Base-by-base conservation (phyloP, 2,888 invertebrate species). In the Xestia xanthographa region DNA sequence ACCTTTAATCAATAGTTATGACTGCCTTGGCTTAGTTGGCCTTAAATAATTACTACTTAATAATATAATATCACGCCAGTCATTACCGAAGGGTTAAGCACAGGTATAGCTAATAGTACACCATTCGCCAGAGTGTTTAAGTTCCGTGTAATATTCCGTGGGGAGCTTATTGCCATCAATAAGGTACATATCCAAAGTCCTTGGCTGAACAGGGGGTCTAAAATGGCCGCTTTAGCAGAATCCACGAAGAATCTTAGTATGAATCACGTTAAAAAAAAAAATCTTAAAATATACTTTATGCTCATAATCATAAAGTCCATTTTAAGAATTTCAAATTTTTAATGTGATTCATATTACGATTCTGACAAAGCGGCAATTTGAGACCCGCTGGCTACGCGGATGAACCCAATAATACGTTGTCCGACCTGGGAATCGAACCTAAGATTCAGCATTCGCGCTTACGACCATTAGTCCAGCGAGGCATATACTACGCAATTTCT, bases 1-100 rank as follows among this genome's bases (percentile, higher is more conserved):
- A 53, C 41, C 71, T 82, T 66, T 14, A 65, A 73, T 69, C 34
- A 66, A 69, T 71, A 41, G 62, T 58, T 66, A 63, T 72, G 38
- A 53, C 17, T 76, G 66, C 34, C 38, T 65, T 72, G 45, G 5
- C 43, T 83, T 79, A 41, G 43, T 48, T 69, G 58, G 26, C 26
- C 26, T 26, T 56, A 26, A n/a, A 53, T n/a, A n/a, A 26, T 56
- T 17, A 29, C 58, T 17, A 29, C 8, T 29, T 8, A 29, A 29
- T 17, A 58, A 58, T 8, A 58, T 26, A 12, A 26, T 26, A 26
- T 17, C 8, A 17, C 6, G n/a, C 0, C 26, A 26, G 56, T 56
- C 14, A 26, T 56, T 56, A 12, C 14, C 14, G 6, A 14, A 14
- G 26, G 5, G 14, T 56, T n/a, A 53, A 12, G n/a, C n/a, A 53